Evolutionary conservation across 2,113 vertebrate genomes (phyloP).

Genomic region (Puntigrus tetrazona): DNA sequence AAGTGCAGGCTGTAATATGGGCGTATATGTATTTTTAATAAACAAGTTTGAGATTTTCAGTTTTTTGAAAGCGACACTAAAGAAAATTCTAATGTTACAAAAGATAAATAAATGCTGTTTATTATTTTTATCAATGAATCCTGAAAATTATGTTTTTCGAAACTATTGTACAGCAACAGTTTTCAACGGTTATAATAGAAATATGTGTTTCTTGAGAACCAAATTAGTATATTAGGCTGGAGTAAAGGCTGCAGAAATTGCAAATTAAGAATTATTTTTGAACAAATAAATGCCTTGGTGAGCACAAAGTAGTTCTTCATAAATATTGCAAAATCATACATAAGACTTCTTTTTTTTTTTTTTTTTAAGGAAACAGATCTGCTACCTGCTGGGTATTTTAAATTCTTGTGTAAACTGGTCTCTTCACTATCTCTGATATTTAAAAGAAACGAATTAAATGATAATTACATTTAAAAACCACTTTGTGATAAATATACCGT

Average conservation of each 20-base stretch:
- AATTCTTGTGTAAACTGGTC: background rate
- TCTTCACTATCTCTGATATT: background rate
- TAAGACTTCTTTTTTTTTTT: no score
- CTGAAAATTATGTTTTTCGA: no score
- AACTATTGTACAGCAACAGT: no score
- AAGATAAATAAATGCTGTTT: no score
- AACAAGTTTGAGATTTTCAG: background rate
- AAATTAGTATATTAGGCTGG: background rate
- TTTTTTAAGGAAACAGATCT: no score
- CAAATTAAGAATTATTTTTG: background rate
- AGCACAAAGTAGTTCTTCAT: background rate
- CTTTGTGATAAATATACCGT: conserved; percentile 2
- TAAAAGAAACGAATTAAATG: background rate
- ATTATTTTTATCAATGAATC: no score
- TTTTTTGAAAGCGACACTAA: background rate
- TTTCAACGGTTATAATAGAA: no score
- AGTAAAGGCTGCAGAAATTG: background rate
- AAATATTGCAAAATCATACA: no score
- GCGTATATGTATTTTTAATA: background rate
- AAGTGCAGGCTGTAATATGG: background rate
- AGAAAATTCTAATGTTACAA: background rate
- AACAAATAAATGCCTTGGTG: background rate
- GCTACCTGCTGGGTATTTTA: background rate
- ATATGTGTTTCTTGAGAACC: no score
- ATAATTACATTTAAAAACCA: conserved; percentile 3